Evolutionary conservation across 2,113 vertebrate genomes (phyloP).

Genomic region (Cyprinodon variegatus): DNA sequence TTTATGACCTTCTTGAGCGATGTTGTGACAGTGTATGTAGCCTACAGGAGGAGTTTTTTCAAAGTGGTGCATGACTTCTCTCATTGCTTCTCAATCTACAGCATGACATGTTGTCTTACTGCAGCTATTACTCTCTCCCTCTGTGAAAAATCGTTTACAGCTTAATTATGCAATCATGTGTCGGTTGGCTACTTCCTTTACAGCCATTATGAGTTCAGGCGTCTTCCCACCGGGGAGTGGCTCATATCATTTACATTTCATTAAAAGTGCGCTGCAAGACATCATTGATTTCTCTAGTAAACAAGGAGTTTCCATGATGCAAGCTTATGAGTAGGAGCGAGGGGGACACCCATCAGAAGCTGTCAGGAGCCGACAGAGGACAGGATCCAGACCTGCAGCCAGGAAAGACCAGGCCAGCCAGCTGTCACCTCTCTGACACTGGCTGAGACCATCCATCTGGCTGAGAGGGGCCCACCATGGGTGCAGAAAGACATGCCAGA

Average conservation of each 20-base stretch:
- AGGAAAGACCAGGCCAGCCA: conserved; percentile 71
- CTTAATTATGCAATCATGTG: conserved; percentile 63
- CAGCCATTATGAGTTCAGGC: conserved; percentile 53
- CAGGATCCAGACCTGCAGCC: conserved; percentile 72
- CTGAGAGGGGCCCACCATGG: conserved; percentile 68
- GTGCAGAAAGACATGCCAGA: conserved; percentile 59
- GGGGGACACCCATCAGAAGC: conserved; percentile 63
- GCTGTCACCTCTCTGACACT: conserved; percentile 78
- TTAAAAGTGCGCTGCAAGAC: conserved; percentile 61
- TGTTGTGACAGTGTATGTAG: conserved; percentile 27
- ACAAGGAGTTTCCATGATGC: conserved; percentile 70
- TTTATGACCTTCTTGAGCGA: conserved; percentile 49
- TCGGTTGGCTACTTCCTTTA: conserved; percentile 60
- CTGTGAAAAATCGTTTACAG: conserved; percentile 53
- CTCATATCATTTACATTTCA: conserved; percentile 71
- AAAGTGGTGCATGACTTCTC: conserved; percentile 42
- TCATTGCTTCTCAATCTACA: conserved; percentile 29
- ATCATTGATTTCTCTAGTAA: conserved; percentile 60
- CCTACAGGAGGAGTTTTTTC: conserved; percentile 44
- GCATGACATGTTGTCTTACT: conserved; percentile 39
- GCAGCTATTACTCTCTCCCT: conserved; percentile 44
- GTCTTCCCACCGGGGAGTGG: conserved; percentile 59
- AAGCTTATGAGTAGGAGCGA: conserved; percentile 40
- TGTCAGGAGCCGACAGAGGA: conserved; percentile 74
- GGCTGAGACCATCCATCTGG: conserved; percentile 80